Evolutionary conservation across 2,797 vertebrate genomes (phyloP), one percentile per base, ranked within the genome.

Genomic region (Crax fasciolata): DNA sequence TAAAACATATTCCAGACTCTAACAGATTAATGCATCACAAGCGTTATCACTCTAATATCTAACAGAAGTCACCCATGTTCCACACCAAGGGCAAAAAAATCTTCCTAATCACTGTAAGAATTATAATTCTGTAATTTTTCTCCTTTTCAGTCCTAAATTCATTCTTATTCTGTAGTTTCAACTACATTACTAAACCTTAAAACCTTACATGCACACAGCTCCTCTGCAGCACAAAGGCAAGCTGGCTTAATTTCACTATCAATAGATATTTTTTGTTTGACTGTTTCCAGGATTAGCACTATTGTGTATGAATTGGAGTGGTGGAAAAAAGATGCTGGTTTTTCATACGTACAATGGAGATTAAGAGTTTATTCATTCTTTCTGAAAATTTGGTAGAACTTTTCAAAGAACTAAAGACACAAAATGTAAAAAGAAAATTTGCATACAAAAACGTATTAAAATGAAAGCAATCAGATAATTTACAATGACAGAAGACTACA

Each of bases 11-110:
- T 84, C 14, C 44, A 75, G 17, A 59, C 67, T 13, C 9, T 4
- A 43, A 19, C 2, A 78, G 12, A 10, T 78, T 55, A n/a, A 11
- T 58, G 16, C 38, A 70, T 58, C 0, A 0, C 66, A 63, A 32
- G 11, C 9, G 28, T 59, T 89, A n/a, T 21, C 43, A 27, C 11
- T 68, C 3, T 61, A 39, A 13, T 65, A 39, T 13, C 28, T 78
- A 23, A 54, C 16, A 58, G 9, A 54, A 62, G 32, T 54, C 44
- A 74, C 25, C 5, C 12, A 1, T 86, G 70, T 21, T 84, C 11
- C 23, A 13, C 16, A 23, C 1, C 7, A 51, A 81, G 11, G 38
- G 43, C 13, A 87, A 54, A 77, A 77, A 73, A 32, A 17, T 38
- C 19, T 71, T 48, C 30, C 1, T 28, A 19, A 52, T 86, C 30